phyloP scores from a whole-genome alignment of 2,797 vertebrate species.

The Myripristis murdjan region DNA sequence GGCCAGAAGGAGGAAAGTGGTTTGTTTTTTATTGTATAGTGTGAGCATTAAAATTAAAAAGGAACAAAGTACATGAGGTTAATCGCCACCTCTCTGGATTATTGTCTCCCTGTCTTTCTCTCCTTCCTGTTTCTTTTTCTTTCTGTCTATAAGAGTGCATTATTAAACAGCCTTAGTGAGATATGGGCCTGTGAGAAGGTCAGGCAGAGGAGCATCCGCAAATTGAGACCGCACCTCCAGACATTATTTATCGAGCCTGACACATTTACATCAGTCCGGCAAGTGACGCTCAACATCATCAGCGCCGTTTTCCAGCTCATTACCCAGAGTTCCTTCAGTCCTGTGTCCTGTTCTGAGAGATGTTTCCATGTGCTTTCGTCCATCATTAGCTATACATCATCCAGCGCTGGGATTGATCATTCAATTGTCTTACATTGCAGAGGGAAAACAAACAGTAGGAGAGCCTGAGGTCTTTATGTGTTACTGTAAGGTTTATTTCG shows the following conservation, averaged over 20 bases:
- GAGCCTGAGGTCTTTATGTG: not conserved
- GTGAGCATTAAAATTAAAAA: slow-evolving; percentile 11
- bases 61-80: not conserved
- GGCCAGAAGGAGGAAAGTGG: no score
- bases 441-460: slow-evolving; percentile 41
- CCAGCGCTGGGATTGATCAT: slow-evolving; percentile 56
- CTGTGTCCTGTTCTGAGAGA: slow-evolving; percentile 30
- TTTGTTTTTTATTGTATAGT: slow-evolving; percentile 20
- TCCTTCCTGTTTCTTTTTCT: not conserved
- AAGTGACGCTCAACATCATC: slow-evolving; percentile 51
- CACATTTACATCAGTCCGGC: slow-evolving; percentile 30
- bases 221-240: slow-evolving; percentile 36
- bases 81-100: not conserved
- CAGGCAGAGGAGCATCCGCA: slow-evolving; percentile 29
- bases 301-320: slow-evolving; percentile 66
- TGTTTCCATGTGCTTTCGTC: slow-evolving; percentile 38
- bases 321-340: slow-evolving; percentile 54
- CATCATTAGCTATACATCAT: slow-evolving; percentile 21
- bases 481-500: not conserved
- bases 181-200: slow-evolving; percentile 17
- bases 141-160: slow-evolving; percentile 28
- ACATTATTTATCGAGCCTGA: slow-evolving; percentile 55
- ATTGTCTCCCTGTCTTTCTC: not conserved
- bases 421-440: slow-evolving; percentile 17
- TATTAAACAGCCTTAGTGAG: slow-evolving; percentile 51